Percentiles rank a stretch among this genome's conserved stretches.
Evolutionary conservation across 2,888 invertebrate genomes (phyloP).

Genomic region (Polydesmus complanatus): DNA sequence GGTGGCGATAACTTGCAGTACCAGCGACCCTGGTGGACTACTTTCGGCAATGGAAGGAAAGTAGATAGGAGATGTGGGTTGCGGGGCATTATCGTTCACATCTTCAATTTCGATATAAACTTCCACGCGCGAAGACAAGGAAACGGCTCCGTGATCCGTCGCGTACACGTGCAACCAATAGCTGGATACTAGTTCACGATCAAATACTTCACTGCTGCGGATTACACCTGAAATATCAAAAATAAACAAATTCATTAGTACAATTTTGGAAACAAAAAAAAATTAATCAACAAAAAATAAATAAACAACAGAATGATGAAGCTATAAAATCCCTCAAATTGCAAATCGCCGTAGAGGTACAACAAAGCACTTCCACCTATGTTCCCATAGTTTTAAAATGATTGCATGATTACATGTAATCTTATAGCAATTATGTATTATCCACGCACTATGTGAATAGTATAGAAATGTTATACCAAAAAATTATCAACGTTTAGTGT

Average conservation of each 20-base stretch:
- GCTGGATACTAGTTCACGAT: constrained; percentile 69
- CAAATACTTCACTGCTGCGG: constrained; percentile 66
- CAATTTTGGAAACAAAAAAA: neutral
- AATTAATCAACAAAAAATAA: too few relatives aligned
- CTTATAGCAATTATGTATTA: too few relatives aligned
- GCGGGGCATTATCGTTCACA: constrained; percentile 86
- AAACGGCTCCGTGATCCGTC: constrained; percentile 78
- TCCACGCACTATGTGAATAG: too few relatives aligned
- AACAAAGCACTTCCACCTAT: too few relatives aligned
- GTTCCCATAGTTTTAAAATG: too few relatives aligned
- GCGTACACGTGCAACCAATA: constrained; percentile 93
- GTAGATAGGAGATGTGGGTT: constrained; percentile 70
- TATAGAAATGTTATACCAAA: too few relatives aligned
- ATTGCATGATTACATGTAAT: too few relatives aligned
- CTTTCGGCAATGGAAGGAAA: constrained; percentile 66
- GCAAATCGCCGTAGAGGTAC: too few relatives aligned
- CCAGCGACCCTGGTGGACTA: constrained; percentile 53
- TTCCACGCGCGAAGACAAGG: constrained; percentile 67
- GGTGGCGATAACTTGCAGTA: constrained; percentile 58
- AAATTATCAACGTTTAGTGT: too few relatives aligned
- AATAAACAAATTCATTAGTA: neutral
- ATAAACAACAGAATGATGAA: too few relatives aligned
- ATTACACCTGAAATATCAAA: constrained; percentile 54
- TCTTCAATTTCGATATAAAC: constrained; percentile 72
- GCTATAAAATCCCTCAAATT: too few relatives aligned